Evolutionary conservation across 2,797 vertebrate species (phyloP), one percentile per base, ranked within the genome.

Genomic region (Bradypodion ventrale): DNA sequence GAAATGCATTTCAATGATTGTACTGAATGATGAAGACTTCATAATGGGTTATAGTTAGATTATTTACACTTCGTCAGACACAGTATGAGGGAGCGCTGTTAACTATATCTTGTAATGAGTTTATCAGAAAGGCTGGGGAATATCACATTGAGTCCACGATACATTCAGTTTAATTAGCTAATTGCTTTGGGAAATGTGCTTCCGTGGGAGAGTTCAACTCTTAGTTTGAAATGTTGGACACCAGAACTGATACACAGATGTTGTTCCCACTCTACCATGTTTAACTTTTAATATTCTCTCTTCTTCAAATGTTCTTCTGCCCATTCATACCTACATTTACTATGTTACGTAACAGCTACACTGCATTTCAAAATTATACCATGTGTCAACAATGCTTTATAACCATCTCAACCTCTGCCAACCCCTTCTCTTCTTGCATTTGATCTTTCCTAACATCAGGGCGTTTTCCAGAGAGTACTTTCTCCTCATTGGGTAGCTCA

Each of bases 11-110:
- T 85, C 52, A 69, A 78, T 78, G 32, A 7, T 76, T 15, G 62
- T 68, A 76, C 52, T n/a, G 75, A 4, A 7, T 42, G 25, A 42
- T 27, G 65, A 84, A 40, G 32, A 75, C 87, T 52, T 85, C 62
- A 7, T 7, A 3, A 78, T 84, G 83, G 85, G 79, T 84, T 87
- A 88, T 69, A 87, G 69, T 27, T 1, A 59, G 23, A 10, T 63
- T 85, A 44, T 12, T 84, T 44, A n/a, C 73, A 66, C 85, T 0
- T 83, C 21, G 5, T 87, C 35, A 80, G 52, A 76, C 72, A 52
- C 85, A 29, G 75, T 65, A 56, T 25, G 29, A 15, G 10, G 4
- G n/a, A 44, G 32, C 29, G 8, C 29, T 23, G 16, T 40, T 60
- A 56, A 25, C 13, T 44, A 35, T 13, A 74, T 23, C 76, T 46